Conservation (phyloP, 23 tunicate species). For the Aplidium turbinatum region DNA sequence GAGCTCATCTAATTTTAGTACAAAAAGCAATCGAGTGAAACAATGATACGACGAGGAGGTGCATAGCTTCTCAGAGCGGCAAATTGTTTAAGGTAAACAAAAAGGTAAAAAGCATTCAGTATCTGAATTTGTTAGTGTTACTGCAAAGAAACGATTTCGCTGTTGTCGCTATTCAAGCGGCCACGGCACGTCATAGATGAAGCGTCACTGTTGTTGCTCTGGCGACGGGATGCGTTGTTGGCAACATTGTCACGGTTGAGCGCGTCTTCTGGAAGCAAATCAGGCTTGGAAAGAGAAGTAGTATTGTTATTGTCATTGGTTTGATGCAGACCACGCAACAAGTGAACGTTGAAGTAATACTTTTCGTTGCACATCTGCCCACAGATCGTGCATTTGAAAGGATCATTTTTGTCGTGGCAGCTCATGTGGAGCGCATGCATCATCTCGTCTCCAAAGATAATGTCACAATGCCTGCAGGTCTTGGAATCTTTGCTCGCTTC, state of each 20-base stretch:
- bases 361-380: constrained; percentile 92
- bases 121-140: no score
- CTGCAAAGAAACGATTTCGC: no score
- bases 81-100: no score
- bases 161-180: background rate
- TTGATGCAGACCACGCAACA: constrained; percentile 84
- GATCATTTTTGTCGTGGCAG: constrained; percentile 86
- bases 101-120: no score
- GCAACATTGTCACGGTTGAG: background rate
- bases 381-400: constrained; percentile 92
- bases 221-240: constrained; percentile 15
- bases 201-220: constrained; percentile 20
- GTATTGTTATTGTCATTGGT: constrained; percentile 1
- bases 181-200: background rate
- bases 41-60: no score
- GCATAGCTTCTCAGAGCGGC: no score
- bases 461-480: constrained; percentile 80
- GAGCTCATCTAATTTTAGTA: no score
- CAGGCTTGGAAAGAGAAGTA: constrained; percentile 1
- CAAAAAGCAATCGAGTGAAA: no score
- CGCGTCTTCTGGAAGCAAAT: constrained; percentile 4
- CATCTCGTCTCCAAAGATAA: constrained; percentile 88
- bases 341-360: constrained; percentile 93
- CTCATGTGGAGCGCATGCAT: constrained; percentile 97
- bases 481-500: constrained; percentile 22